Conservation (phyloP, 2,113 vertebrate genomes). For the Pteronura brasiliensis region DNA sequence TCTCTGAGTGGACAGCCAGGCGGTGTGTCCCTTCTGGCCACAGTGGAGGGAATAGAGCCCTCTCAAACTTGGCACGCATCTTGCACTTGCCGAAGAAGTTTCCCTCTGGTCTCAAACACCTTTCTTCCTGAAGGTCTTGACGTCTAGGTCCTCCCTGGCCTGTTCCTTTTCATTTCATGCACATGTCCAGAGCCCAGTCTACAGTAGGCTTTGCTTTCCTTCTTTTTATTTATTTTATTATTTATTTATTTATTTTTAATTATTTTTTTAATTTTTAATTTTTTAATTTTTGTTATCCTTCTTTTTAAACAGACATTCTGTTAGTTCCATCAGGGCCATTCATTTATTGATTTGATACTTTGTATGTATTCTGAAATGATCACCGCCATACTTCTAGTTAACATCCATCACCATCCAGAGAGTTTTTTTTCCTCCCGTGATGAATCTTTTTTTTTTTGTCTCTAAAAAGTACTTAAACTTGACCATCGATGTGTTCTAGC, state of each 20-base stretch:
- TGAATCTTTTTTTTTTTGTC: not conserved
- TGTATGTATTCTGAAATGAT: not conserved
- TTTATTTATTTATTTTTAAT: too few relatives aligned
- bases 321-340: too few relatives aligned
- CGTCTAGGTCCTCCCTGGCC: not conserved
- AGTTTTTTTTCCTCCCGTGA: not conserved
- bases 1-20: not conserved
- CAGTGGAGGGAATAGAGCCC: not conserved
- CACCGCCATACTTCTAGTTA: not conserved
- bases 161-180: not conserved
- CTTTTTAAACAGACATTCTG: too few relatives aligned
- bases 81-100: not conserved
- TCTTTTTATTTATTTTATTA: not conserved
- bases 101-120: not conserved
- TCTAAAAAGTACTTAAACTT: slow-evolving; percentile 1
- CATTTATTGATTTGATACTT: not conserved
- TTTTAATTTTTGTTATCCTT: too few relatives aligned
- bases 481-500: not conserved
- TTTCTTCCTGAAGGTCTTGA: not conserved
- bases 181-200: not conserved
- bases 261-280: too few relatives aligned
- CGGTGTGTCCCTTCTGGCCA: not conserved
- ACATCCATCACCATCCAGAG: not conserved
- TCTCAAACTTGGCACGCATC: not conserved
- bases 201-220: not conserved